Conservation (phyloP, 1,140 invertebrate species). For the Lycorma delicatula region DNA sequence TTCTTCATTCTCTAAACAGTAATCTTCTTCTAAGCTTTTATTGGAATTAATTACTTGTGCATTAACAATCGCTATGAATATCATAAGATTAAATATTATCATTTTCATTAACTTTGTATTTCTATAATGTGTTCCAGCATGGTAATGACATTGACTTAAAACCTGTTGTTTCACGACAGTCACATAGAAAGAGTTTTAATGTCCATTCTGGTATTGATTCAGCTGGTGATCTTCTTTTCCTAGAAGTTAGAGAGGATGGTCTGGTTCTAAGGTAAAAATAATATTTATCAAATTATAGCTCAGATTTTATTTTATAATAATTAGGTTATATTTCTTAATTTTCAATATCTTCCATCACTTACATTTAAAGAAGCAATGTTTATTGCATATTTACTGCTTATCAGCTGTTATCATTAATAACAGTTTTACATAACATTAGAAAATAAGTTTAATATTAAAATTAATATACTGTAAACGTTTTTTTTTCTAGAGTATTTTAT, state of each 20-base stretch:
- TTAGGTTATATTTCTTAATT: too few species aligned
- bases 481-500: too few species aligned
- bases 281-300: too few species aligned
- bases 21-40: not conserved
- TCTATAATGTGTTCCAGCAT: conserved; percentile 47
- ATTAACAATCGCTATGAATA: not conserved
- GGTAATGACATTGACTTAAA: conserved; percentile 96
- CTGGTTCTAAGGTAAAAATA: conserved; percentile 65
- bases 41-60: not conserved
- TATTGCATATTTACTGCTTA: too few species aligned
- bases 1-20: not conserved
- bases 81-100: not conserved
- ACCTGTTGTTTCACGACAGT: conserved; percentile 79
- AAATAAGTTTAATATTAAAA: too few species aligned
- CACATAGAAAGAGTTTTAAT: conserved; percentile 95
- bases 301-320: too few species aligned
- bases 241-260: conserved; percentile 97
- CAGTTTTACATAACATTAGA: too few species aligned
- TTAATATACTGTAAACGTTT: too few species aligned
- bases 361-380: too few species aligned
- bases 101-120: not conserved
- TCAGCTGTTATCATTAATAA: too few species aligned
- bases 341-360: too few species aligned
- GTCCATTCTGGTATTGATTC: conserved; percentile 91
- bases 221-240: conserved; percentile 85